Evolutionary conservation across 1,140 invertebrate genomes (phyloP).

Genomic region (Brachystomella parvula): DNA sequence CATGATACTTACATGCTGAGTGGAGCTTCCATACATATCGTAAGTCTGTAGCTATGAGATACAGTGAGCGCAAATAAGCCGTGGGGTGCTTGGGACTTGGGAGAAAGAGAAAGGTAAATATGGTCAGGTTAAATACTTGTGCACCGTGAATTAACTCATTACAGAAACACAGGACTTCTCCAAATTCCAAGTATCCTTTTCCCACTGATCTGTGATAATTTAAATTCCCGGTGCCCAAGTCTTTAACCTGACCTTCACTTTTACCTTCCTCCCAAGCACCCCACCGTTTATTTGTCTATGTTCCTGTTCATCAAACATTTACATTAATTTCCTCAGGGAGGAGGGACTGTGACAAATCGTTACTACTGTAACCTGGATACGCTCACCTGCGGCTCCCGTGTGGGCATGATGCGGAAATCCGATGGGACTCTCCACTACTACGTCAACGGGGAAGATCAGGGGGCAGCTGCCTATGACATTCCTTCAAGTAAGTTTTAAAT

Average conservation of each 20-base stretch:
- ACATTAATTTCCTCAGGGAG: slow-evolving; percentile 69
- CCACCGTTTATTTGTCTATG: too few relatives aligned
- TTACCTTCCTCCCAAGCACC: too few relatives aligned
- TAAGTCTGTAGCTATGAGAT: slow-evolving; percentile 20
- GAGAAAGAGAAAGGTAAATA: too few relatives aligned
- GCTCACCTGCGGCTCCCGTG: slow-evolving; percentile 61
- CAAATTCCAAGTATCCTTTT: too few relatives aligned
- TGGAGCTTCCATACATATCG: slow-evolving; percentile 57
- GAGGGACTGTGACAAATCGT: slow-evolving; percentile 68
- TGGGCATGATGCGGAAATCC: slow-evolving; percentile 78
- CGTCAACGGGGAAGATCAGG: slow-evolving; percentile 82
- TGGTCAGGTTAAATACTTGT: too few relatives aligned
- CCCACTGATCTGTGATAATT: too few relatives aligned
- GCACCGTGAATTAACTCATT: too few relatives aligned
- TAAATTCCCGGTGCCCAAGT: neutral
- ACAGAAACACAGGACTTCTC: too few relatives aligned
- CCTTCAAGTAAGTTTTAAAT: slow-evolving; percentile 53
- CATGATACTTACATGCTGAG: slow-evolving; percentile 88
- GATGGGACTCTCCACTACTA: slow-evolving; percentile 83
- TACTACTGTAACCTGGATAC: slow-evolving; percentile 76
- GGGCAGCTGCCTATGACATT: slow-evolving; percentile 71
- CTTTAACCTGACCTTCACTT: neutral
- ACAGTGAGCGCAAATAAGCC: too few relatives aligned
- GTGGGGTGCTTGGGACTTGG: too few relatives aligned
- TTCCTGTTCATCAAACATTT: too few relatives aligned